Evolutionary conservation across 2,113 vertebrate species (phyloP).

Genomic region (Oplegnathus fasciatus): DNA sequence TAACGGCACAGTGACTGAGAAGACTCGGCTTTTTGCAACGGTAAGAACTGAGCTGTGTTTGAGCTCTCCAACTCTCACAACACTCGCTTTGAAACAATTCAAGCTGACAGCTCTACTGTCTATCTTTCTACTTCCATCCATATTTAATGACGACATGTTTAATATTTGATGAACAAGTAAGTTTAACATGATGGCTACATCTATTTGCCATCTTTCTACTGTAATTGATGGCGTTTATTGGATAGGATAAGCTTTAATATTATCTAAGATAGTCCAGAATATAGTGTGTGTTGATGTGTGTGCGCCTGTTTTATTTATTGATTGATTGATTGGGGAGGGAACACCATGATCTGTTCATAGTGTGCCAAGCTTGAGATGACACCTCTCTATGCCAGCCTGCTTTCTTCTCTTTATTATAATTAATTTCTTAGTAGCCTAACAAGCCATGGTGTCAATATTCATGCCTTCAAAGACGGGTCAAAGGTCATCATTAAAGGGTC

Average conservation of each 20-base stretch:
- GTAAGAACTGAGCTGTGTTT: conserved; percentile 58
- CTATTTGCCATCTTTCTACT: not conserved
- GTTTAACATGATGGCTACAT: conserved; percentile 7
- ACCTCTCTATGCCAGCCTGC: not conserved
- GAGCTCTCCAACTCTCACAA: conserved; percentile 11
- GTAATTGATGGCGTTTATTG: not conserved
- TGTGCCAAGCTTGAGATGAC: not conserved
- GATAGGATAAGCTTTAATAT: not conserved
- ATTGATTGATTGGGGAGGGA: conserved; percentile 1
- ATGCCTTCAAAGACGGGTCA: conserved; percentile 1
- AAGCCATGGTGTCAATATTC: not conserved
- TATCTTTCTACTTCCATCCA: conserved; percentile 29
- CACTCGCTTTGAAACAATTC: not conserved
- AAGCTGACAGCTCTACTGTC: not conserved
- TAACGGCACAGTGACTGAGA: conserved; percentile 63
- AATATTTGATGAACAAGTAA: conserved; percentile 43
- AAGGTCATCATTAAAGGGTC: conserved; percentile 22
- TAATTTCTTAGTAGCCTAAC: not conserved
- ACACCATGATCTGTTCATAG: not conserved
- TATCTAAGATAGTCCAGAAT: not conserved
- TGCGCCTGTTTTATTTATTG: not conserved
- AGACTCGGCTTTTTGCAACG: conserved; percentile 56
- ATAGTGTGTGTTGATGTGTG: not conserved
- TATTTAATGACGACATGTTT: conserved; percentile 23
- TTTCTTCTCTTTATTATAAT: not conserved